Evolutionary conservation across 2,113 vertebrate genomes (phyloP).

Genomic region (Pelecanus crispus): DNA sequence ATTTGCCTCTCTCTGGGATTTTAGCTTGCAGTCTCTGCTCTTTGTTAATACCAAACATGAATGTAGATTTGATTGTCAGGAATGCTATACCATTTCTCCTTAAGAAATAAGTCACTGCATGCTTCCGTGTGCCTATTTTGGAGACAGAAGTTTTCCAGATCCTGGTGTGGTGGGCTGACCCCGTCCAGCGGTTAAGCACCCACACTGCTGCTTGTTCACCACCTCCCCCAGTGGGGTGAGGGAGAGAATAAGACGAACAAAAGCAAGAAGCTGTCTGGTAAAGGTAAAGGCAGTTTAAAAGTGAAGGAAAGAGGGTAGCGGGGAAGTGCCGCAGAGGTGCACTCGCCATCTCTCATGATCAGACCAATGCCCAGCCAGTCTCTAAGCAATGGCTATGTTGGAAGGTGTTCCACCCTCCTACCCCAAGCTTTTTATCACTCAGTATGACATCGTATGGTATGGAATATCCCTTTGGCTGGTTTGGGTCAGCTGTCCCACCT

Average conservation of each 20-base stretch:
- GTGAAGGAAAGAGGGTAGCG: neutral
- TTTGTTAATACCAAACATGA: neutral
- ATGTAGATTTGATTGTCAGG: neutral
- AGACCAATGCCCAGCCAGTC: accelerated
- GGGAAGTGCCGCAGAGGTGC: neutral
- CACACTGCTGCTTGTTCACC: neutral
- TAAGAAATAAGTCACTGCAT: neutral
- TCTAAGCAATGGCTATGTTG: neutral
- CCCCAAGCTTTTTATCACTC: neutral
- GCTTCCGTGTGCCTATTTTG: accelerated
- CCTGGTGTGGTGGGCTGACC: neutral
- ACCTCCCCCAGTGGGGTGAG: neutral
- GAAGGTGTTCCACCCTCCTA: neutral
- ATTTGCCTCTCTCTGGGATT: neutral
- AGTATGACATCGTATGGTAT: too few species aligned
- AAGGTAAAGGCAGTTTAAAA: neutral
- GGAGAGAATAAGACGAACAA: neutral
- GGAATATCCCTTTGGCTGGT: accelerated
- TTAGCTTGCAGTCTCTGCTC: neutral
- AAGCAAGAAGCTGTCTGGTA: neutral
- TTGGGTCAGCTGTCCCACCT: neutral
- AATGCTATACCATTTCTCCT: neutral
- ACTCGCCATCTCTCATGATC: accelerated
- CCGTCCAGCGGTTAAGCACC: neutral
- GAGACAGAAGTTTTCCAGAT: neutral